Evolutionary conservation across 2,113 vertebrate genomes (phyloP).

Genomic region (Prolemur simus): DNA sequence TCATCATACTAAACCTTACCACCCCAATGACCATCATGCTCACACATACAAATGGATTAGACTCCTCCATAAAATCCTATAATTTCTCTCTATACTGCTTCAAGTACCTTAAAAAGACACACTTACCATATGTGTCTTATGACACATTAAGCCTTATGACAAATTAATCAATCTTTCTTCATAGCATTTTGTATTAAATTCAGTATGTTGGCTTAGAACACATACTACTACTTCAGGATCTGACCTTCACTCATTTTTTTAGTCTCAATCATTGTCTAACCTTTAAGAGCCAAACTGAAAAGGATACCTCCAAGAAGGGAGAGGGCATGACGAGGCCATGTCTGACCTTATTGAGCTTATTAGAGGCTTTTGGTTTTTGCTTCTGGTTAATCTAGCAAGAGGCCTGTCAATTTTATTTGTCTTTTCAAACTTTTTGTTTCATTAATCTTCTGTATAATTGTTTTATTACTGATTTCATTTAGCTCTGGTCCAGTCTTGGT

Average conservation of each 20-base stretch:
- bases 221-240: rapidly evolving
- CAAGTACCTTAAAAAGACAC: neutral
- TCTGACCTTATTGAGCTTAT: too few relatives aligned
- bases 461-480: too few relatives aligned
- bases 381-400: too few relatives aligned
- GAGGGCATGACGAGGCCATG: too few relatives aligned
- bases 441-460: too few relatives aligned
- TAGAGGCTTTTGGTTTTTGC: too few relatives aligned
- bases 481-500: too few relatives aligned
- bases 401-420: too few relatives aligned
- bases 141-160: neutral
- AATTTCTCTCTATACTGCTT: neutral
- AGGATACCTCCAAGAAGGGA: too few relatives aligned
- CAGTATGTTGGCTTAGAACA: neutral
- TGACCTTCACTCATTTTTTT: neutral
- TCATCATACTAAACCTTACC: rapidly evolving
- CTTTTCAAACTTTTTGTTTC: too few relatives aligned
- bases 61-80: rapidly evolving
- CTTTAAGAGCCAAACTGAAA: neutral
- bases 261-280: neutral
- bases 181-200: neutral
- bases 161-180: neutral
- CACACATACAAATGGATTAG: rapidly evolving
- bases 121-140: rapidly evolving
- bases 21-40: rapidly evolving